These are phyloP conservation scores for Vollenhovia emeryi DNA, from an alignment of 1,140 invertebrate species.

Conservation along the genomic window DNA sequence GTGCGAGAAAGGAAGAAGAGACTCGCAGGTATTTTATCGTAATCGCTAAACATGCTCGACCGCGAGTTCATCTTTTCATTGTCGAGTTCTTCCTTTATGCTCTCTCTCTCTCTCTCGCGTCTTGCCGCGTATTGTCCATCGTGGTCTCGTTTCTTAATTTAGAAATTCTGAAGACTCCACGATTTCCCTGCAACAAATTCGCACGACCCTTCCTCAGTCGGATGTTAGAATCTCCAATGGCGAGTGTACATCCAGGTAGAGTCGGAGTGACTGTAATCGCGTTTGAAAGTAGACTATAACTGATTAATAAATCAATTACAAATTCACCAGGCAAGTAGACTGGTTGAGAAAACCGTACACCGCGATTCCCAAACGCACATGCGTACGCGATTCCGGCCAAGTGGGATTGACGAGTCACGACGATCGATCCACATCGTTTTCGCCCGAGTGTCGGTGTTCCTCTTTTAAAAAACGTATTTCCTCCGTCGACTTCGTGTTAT, in stretches of 20 bases:
- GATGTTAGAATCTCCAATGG: not conserved
- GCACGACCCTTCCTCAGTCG: not conserved
- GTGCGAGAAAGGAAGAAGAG: constrained; percentile 80
- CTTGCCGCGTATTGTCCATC: not conserved
- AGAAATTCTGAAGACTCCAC: not conserved
- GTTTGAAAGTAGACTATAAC: not conserved
- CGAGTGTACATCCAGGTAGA: constrained; percentile 34
- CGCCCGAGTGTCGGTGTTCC: constrained; percentile 2
- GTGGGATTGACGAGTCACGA: constrained; percentile 8
- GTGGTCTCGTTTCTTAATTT: constrained; percentile 4
- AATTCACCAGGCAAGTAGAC: constrained; percentile 67
- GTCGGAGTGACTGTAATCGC: no score
- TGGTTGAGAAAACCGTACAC: constrained; percentile 78
- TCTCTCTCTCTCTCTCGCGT: no score
- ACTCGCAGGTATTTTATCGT: constrained; percentile 76
- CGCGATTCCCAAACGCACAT: constrained; percentile 51
- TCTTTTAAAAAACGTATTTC: not conserved
- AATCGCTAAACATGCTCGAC: not conserved
- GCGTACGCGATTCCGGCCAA: constrained; percentile 4
- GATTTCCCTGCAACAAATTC: not conserved
- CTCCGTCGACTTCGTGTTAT: not conserved
- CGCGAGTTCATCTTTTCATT: not conserved
- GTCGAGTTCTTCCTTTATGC: not conserved
- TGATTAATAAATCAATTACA: not conserved
- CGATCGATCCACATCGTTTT: not conserved